These are phyloP conservation scores for Trichacis sp. DNA, from an alignment of 2,888 invertebrate genomes.

Conservation along the genomic window DNA sequence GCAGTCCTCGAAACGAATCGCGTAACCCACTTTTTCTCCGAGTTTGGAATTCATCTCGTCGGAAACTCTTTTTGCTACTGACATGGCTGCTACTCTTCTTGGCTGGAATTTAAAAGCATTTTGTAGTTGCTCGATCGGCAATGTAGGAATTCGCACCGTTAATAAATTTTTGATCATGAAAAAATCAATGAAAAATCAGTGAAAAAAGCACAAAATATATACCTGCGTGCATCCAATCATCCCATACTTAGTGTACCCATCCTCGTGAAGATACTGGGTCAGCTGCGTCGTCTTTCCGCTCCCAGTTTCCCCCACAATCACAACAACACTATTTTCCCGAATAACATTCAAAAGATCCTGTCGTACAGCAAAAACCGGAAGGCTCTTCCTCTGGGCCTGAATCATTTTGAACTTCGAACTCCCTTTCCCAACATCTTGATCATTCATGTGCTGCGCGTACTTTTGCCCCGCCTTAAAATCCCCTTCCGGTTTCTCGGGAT, in stretches of 20 bases:
- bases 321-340: conserved; percentile 92
- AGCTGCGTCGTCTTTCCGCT: conserved; percentile 98
- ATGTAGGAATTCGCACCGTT: too few species aligned
- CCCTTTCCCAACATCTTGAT: conserved; percentile 74
- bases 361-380: conserved; percentile 90
- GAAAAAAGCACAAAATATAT: too few species aligned
- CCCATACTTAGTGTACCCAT: conserved; percentile 92
- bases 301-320: conserved; percentile 95
- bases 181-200: too few species aligned
- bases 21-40: conserved; percentile 96
- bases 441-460: conserved; percentile 93
- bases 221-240: conserved; percentile 91
- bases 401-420: conserved; percentile 87
- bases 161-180: too few species aligned
- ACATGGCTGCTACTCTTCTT: conserved; percentile 98
- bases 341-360: conserved; percentile 93
- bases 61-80: conserved; percentile 97
- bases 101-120: too few species aligned
- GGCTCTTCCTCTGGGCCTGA: conserved; percentile 86
- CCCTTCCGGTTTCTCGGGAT: conserved; percentile 65
- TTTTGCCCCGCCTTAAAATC: conserved; percentile 95
- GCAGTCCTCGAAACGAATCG: conserved; percentile 99
- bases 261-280: conserved; percentile 97
- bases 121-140: too few species aligned
- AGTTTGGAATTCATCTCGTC: conserved; percentile 95